Evolutionary conservation across 2,888 invertebrate genomes (phyloP).

Genomic region (Petrolisthes manimaculis): DNA sequence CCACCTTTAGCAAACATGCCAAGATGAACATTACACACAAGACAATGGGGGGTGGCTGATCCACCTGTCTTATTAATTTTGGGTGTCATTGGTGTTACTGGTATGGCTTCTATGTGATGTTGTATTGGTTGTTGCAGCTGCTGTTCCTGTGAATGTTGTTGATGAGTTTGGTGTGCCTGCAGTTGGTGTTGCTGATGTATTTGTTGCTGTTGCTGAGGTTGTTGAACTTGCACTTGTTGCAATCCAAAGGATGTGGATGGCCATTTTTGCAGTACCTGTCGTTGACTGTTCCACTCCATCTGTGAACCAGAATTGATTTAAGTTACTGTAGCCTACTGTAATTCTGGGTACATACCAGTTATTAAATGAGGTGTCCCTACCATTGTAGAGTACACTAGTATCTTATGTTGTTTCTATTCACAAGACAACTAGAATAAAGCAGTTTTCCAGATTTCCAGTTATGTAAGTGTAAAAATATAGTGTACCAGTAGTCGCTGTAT

Average conservation of each 20-base stretch:
- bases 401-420: not conserved
- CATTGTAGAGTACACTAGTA: not conserved
- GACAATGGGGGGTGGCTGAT: conserved; percentile 46
- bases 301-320: not conserved
- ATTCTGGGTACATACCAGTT: not conserved
- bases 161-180: conserved; percentile 18
- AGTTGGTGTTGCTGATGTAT: conserved; percentile 20
- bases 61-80: conserved; percentile 42
- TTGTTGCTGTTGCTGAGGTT: conserved; percentile 37
- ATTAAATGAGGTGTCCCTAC: not conserved
- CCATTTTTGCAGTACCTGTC: conserved; percentile 53
- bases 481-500: too few species aligned
- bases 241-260: conserved; percentile 49
- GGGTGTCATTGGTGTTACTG: not conserved
- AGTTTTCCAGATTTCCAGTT: too few species aligned
- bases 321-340: not conserved
- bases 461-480: too few species aligned
- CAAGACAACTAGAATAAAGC: too few species aligned
- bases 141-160: conserved; percentile 25
- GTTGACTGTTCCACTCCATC: conserved; percentile 57
- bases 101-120: not conserved
- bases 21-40: conserved; percentile 49
- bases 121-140: conserved; percentile 22
- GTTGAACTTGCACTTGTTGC: conserved; percentile 50
- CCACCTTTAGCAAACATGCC: conserved; percentile 60